phyloP scores from a whole-genome alignment of 2,888 invertebrate species.

The Mesopsocus fuscifrons region DNA sequence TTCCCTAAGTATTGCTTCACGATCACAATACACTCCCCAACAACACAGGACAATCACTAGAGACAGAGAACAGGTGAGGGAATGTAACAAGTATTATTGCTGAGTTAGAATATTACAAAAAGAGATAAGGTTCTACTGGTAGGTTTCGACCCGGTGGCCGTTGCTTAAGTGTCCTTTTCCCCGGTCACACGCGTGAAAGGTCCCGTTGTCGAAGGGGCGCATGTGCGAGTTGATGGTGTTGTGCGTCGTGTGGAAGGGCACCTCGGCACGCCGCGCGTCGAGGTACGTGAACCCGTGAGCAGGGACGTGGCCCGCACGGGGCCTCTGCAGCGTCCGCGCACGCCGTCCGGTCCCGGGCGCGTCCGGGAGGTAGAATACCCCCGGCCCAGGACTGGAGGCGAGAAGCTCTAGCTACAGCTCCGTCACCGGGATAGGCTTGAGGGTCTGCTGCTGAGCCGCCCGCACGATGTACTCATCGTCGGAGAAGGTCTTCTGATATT shows the following conservation, averaged over 20 bases:
- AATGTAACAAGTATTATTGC: constrained; percentile 10
- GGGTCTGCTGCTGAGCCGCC: constrained; percentile 33
- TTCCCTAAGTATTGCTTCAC: no score
- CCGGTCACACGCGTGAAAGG: constrained; percentile 1
- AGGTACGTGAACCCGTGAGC: constrained; percentile 5
- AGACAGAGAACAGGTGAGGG: neutral
- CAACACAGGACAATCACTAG: neutral
- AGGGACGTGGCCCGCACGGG: neutral
- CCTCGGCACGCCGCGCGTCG: neutral
- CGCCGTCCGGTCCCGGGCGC: constrained; percentile 29
- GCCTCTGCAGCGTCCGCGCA: constrained; percentile 18
- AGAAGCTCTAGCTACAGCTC: constrained; percentile 92
- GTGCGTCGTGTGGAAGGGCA: neutral
- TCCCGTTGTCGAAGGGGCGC: constrained; percentile 6
- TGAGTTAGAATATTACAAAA: constrained; percentile 5
- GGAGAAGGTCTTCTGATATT: constrained; percentile 77
- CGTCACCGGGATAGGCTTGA: constrained; percentile 68
- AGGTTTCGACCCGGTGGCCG: constrained; percentile 1
- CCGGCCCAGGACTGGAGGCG: constrained; percentile 56
- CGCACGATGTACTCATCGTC: constrained; percentile 69
- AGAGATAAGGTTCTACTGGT: constrained; percentile 1
- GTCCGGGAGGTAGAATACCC: constrained; percentile 52
- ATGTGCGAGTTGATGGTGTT: no score
- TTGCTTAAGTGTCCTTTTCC: neutral
- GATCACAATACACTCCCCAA: no score